Conservation (phyloP, 2,113 vertebrate genomes). For the Sturnira hondurensis region DNA sequence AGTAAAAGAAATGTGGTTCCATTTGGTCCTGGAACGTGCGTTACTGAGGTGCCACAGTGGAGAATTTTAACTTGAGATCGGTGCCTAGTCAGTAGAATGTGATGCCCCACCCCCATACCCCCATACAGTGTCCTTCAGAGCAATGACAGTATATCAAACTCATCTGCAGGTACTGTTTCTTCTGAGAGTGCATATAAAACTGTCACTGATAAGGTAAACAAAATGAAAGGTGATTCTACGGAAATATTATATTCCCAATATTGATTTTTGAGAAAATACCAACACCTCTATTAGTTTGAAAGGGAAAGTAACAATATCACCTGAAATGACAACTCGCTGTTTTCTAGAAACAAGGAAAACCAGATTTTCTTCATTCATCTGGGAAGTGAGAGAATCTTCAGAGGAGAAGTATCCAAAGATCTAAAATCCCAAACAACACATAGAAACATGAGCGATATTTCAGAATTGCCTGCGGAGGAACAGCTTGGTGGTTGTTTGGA, state of each 20-base stretch:
- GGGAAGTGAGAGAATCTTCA: constrained; percentile 33
- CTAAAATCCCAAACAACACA: constrained; percentile 66
- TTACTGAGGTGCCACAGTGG: not conserved
- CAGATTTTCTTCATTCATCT: constrained; percentile 71
- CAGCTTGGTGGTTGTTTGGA: not conserved
- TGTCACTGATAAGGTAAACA: not conserved
- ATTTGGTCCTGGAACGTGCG: not conserved
- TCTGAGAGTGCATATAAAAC: not conserved
- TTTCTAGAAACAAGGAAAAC: constrained; percentile 79
- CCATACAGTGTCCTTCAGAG: not conserved
- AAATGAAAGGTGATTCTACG: not conserved
- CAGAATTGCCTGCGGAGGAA: not conserved
- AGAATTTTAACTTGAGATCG: not conserved
- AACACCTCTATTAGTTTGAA: constrained; percentile 10
- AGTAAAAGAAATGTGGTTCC: not conserved
- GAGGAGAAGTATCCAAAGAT: constrained; percentile 80
- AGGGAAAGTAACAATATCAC: constrained; percentile 54
- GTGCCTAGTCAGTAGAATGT: not conserved
- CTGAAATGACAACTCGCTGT: constrained; percentile 77
- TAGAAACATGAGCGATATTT: not conserved
- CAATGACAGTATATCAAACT: not conserved
- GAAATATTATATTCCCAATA: not conserved
- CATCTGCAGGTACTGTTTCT: not conserved
- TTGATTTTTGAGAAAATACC: constrained; percentile 6
- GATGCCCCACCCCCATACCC: not conserved